Conservation (phyloP, 2,888 invertebrate genomes). For the Lottia scabra region DNA sequence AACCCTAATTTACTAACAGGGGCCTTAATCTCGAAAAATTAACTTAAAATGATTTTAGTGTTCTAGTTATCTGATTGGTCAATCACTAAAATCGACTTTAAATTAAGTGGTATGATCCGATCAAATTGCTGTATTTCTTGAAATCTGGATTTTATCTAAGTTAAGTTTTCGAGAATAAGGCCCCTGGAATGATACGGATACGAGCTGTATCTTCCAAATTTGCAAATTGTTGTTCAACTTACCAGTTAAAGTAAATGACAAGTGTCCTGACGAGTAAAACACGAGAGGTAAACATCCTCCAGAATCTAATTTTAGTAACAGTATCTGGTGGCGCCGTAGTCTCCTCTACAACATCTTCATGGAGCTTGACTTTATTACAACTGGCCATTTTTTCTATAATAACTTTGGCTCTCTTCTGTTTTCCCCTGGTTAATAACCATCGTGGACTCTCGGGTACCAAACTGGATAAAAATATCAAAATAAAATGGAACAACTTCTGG, state of each 20-base stretch:
- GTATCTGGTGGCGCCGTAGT: background rate
- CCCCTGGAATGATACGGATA: too few species aligned
- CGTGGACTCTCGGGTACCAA: background rate
- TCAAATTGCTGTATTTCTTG: too few species aligned
- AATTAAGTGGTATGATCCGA: too few species aligned
- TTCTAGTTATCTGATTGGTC: too few species aligned
- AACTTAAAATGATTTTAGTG: too few species aligned
- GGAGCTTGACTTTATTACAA: background rate
- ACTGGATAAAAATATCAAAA: background rate
- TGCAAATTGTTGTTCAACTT: background rate
- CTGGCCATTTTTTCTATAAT: background rate
- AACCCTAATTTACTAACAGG: too few species aligned
- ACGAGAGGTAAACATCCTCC: background rate
- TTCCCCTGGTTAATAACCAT: background rate
- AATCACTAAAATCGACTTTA: too few species aligned
- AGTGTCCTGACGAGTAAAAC: background rate
- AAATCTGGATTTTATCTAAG: too few species aligned
- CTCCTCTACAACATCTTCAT: background rate
- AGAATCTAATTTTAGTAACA: background rate
- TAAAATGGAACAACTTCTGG: too few species aligned
- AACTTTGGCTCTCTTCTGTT: background rate
- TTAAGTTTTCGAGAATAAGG: too few species aligned
- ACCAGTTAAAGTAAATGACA: background rate
- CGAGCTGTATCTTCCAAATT: too few species aligned
- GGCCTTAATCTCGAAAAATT: too few species aligned